Evolutionary conservation across 2,888 invertebrate genomes (phyloP), one percentile per base, ranked within the genome.

Genomic region (Agelastica alni): DNA sequence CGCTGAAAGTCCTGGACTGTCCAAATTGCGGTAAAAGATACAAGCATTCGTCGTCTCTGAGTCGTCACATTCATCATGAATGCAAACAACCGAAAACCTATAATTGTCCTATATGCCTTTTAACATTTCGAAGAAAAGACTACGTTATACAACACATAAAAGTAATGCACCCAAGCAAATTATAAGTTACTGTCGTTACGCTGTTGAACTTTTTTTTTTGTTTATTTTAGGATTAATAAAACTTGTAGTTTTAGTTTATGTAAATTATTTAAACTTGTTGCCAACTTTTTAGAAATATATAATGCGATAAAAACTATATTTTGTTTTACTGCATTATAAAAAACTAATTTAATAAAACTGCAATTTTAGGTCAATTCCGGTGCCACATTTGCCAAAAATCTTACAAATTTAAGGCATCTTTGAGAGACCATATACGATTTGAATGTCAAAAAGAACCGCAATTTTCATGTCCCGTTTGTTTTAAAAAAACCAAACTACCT

Each of bases 351-450:
- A n/a, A n/a, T n/a, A n/a, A n/a, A n/a, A n/a, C n/a, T n/a, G n/a
- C n/a, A 26, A 2, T 26, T 26, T 26, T 26, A 26, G 26, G 26
- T 3, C 9, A 5, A 5, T 22, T 26, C 9, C 2, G 9, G 6
- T 26, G 26, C 9, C 7, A 26, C 26, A 26, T 9, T 9, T 26
- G 26, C 3, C 7, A 3, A 7, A 26, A 3, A 26, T 3, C 26
- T 53, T 74, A 74, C 64, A 70, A 69, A 61, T 70, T 71, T 56
- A 71, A 70, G 54, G 66, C 70, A 31, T 74, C 75, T 17, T 37
- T 65, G 30, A 55, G 53, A 20, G 64, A 62, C 9, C 68, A 70
- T 51, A 51, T 45, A 17, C 60, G 58, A 37, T 66, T 57, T 43
- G 64, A 68, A 45, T 70, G 70, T 41, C 64, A 64, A 32, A 64